Percentiles rank a stretch among this genome's conserved stretches.
Conservation (phyloP, 1,140 invertebrate genomes). For the Centruroides vittatus region DNA sequence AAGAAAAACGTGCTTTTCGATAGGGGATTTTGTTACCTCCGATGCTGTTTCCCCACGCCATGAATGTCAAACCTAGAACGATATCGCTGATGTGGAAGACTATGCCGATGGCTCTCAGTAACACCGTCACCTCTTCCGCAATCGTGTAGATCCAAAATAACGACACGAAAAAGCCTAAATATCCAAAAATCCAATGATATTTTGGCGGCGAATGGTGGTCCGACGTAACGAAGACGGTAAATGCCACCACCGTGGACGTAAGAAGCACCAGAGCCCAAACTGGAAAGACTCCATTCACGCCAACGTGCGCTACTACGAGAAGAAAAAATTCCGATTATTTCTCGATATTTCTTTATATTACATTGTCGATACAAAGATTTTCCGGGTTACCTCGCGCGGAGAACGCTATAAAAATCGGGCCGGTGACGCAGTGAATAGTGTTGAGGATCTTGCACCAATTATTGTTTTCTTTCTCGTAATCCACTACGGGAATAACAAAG, state of each 20-base stretch:
- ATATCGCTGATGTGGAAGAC: slow-evolving; percentile 44
- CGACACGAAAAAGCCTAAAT: slow-evolving; percentile 45
- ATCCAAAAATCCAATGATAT: slow-evolving; percentile 37
- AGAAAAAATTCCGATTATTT: no score
- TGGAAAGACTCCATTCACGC: slow-evolving; percentile 18
- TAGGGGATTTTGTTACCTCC: slow-evolving; percentile 35
- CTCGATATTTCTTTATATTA: no score
- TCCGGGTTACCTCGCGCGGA: no score
- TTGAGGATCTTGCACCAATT: slow-evolving; percentile 46
- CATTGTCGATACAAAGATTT: no score
- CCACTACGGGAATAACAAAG: slow-evolving; percentile 44
- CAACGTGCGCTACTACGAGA: no score
- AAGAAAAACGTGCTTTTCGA: no score
- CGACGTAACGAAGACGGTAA: slow-evolving; percentile 28
- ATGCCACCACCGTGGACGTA: slow-evolving; percentile 22
- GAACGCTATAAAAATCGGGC: slow-evolving; percentile 30
- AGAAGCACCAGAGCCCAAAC: slow-evolving; percentile 23
- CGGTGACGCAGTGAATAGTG: slow-evolving; percentile 38
- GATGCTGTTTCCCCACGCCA: slow-evolving; percentile 56
- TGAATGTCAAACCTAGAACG: slow-evolving; percentile 49
- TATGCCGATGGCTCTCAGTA: slow-evolving; percentile 42
- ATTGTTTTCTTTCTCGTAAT: slow-evolving; percentile 34
- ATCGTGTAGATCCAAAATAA: slow-evolving; percentile 50
- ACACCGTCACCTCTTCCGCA: slow-evolving; percentile 48
- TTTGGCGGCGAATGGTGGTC: slow-evolving; percentile 24